Evolutionary conservation across 2,113 vertebrate genomes (phyloP), one percentile per base, ranked within the genome.

Genomic region (Ciconia maguari): DNA sequence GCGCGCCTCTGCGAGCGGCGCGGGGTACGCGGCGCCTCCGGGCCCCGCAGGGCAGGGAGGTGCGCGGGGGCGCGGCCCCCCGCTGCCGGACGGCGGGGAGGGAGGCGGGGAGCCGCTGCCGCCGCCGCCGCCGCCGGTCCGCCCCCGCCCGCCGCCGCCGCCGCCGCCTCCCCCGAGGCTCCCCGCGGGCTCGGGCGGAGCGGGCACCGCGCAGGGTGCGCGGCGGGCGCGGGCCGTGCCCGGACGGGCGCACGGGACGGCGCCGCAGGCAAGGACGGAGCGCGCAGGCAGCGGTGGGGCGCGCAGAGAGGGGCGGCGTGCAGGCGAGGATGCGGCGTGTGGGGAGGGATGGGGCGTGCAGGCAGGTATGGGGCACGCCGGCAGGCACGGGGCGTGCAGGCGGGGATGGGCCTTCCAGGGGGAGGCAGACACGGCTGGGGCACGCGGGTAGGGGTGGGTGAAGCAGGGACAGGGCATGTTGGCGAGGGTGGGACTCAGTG

Each of bases 21-120:
- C 46, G 34, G 69, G 65, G 92, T 85, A 64, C 90, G 91, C 74
- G 52, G 94, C 77, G 91, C 83, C 88, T 72, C 89, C 77, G 83
- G 84, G 92, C 95, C 94, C 87, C 6, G 96, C 83, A 83, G 81
- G 91, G 93, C 92, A 17, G 96, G 96, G 87, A 71, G 88, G 94
- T 83, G 83, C 75, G 68, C 58, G 34, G 95, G 92, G 84, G 83
- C 82, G 95, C 97, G 94, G 95, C 96, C 90, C 97, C 93, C 94
- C 79, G 34, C 74, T 89, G 82, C 79, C 61, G 93, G 60, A 80
- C 85, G 26, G 42, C 64, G 6, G 83, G 55, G 68, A 58, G 32
- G 11, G 71, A 96, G 96, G 97, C 91, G 81, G 94, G 65, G 90
- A 96, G 89, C 81, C 16, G 70, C 87, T 36, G 36, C 36, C n/a